These are phyloP conservation scores for Bombus ignitus DNA, from an alignment of 1,140 invertebrate genomes.

Conservation along the genomic window DNA sequence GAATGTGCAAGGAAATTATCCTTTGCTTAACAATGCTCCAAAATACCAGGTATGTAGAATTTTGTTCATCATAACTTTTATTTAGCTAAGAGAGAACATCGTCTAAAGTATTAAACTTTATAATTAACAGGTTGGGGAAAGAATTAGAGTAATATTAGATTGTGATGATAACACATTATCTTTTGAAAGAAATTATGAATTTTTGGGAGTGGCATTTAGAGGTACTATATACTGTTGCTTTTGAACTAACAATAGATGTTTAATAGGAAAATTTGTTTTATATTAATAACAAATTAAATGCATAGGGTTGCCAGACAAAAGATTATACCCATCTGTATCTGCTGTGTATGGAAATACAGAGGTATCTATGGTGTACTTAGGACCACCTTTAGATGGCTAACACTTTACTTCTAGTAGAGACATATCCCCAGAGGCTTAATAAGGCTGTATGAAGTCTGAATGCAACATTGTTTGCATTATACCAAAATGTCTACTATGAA, in stretches of 20 bases:
- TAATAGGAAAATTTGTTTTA: background rate
- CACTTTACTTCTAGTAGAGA: slow-evolving; percentile 68
- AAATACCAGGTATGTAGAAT: slow-evolving; percentile 94
- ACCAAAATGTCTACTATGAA: slow-evolving; percentile 61
- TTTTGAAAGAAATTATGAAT: slow-evolving; percentile 99
- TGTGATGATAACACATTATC: slow-evolving; percentile 98
- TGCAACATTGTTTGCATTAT: slow-evolving; percentile 47
- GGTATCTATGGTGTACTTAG: slow-evolving; percentile 99
- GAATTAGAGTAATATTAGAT: slow-evolving; percentile 97
- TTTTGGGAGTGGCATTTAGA: slow-evolving; percentile 98
- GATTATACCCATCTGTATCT: slow-evolving; percentile 97
- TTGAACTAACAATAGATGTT: slow-evolving; percentile 6
- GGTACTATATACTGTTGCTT: slow-evolving; percentile 83
- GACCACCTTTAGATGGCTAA: slow-evolving; percentile 96
- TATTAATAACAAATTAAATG: slow-evolving; percentile 37
- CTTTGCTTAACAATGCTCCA: slow-evolving; percentile 97
- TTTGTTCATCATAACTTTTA: background rate
- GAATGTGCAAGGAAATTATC: slow-evolving; percentile 97
- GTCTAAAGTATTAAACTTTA: slow-evolving; percentile 27
- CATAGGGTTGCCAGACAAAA: slow-evolving; percentile 95
- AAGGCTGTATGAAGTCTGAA: slow-evolving; percentile 51
- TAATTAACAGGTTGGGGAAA: slow-evolving; percentile 93
- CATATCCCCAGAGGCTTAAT: slow-evolving; percentile 45
- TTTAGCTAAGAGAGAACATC: background rate
- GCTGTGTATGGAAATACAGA: slow-evolving; percentile 99